Conservation (phyloP, 2,113 vertebrate genomes). For the Brienomyrus longianalis region DNA sequence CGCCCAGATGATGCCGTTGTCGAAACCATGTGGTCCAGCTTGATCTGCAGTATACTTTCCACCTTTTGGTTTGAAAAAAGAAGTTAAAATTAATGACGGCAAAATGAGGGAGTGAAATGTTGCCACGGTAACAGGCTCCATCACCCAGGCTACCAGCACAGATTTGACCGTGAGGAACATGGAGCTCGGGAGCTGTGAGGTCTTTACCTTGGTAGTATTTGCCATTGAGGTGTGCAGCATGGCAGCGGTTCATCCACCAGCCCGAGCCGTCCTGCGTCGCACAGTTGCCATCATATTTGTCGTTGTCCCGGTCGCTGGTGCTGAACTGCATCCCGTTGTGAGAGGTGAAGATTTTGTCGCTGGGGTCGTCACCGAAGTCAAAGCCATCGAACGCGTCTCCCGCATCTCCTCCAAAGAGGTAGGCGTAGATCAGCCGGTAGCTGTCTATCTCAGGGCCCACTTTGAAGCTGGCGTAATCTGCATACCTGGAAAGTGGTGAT, state of each 20-base stretch:
- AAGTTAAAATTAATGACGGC: not conserved
- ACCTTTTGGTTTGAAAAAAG: constrained; percentile 49
- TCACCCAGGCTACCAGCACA: not conserved
- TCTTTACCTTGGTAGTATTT: constrained; percentile 71
- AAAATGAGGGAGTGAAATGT: not conserved
- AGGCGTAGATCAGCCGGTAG: constrained; percentile 79
- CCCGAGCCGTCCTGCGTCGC: constrained; percentile 85
- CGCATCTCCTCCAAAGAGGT: constrained; percentile 74
- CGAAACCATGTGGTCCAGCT: constrained; percentile 59
- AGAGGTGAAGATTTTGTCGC: constrained; percentile 77
- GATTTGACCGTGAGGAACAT: not conserved
- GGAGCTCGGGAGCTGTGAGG: not conserved
- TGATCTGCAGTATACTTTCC: constrained; percentile 71
- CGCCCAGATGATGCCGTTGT: constrained; percentile 90
- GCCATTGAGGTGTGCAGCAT: constrained; percentile 89
- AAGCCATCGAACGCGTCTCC: constrained; percentile 84
- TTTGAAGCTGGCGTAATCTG: constrained; percentile 81
- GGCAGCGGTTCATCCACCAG: constrained; percentile 99
- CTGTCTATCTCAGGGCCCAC: constrained; percentile 71
- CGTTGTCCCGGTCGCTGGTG: constrained; percentile 82
- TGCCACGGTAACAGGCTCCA: not conserved
- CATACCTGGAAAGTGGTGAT: constrained; percentile 56
- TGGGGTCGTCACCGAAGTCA: constrained; percentile 75
- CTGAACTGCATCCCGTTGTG: constrained; percentile 93
- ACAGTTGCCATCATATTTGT: constrained; percentile 77